Conservation (phyloP, 2,888 invertebrate species). For the Eledone cirrhosa region DNA sequence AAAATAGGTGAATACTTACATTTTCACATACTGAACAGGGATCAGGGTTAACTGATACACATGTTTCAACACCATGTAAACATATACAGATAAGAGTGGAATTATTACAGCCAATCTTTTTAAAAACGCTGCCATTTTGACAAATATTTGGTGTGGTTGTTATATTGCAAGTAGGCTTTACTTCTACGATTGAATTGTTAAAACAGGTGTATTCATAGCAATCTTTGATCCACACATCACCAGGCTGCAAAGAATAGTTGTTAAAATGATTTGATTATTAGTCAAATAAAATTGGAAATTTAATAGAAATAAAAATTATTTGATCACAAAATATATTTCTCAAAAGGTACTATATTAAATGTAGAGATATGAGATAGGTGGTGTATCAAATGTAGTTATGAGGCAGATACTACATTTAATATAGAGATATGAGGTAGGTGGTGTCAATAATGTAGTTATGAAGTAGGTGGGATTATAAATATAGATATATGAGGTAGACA, state of each 20-base stretch:
- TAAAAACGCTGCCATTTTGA: not conserved
- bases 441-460: no score
- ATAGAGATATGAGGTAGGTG: no score
- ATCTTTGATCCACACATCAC: constrained; percentile 28
- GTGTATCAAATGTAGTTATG: no score
- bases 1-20: not conserved
- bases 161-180: constrained; percentile 5
- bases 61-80: not conserved
- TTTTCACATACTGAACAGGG: not conserved
- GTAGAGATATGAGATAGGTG: no score
- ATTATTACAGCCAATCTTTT: not conserved
- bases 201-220: constrained; percentile 31
- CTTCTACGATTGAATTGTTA: constrained; percentile 26
- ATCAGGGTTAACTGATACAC: not conserved
- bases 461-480: no score
- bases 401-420: no score
- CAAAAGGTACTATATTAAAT: no score
- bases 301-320: no score
- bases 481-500: no score
- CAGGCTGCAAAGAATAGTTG: constrained; percentile 13
- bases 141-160: not conserved
- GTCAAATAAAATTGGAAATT: not conserved
- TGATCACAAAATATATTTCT: no score
- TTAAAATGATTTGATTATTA: no score
- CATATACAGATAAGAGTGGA: not conserved